Conservation (phyloP, 2,113 vertebrate genomes). For the Forbesichthys papilliferus region DNA sequence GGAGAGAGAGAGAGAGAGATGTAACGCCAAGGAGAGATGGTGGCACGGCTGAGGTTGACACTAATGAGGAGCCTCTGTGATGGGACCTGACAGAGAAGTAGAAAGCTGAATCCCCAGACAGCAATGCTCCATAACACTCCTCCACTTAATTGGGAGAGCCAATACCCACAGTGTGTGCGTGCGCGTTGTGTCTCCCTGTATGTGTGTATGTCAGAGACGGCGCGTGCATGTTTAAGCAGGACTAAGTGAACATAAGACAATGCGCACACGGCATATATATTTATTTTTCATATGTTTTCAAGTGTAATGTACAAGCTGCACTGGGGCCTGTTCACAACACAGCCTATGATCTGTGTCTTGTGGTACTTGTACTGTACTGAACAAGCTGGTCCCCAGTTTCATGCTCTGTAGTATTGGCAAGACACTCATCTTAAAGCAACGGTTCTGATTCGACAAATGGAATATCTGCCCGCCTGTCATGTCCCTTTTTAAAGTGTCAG, state of each 20-base stretch:
- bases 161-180: slow-evolving; percentile 66
- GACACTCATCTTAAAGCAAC: slow-evolving; percentile 54
- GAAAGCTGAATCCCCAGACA: slow-evolving; percentile 82
- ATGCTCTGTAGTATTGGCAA: slow-evolving; percentile 67
- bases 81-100: slow-evolving; percentile 83
- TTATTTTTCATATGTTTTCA: slow-evolving; percentile 25
- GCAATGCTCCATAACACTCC: slow-evolving; percentile 80
- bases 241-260: slow-evolving; percentile 73
- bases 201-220: slow-evolving; percentile 50
- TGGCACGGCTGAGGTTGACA: slow-evolving; percentile 81
- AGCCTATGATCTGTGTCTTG: slow-evolving; percentile 50
- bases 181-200: slow-evolving; percentile 18
- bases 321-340: slow-evolving; percentile 49
- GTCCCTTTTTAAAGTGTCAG: slow-evolving; percentile 63
- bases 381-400: slow-evolving; percentile 64
- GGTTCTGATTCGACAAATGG: slow-evolving; percentile 67
- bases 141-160: slow-evolving; percentile 80
- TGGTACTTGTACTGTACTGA: slow-evolving; percentile 40
- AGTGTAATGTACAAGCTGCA: slow-evolving; percentile 14
- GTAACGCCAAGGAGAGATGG: slow-evolving; percentile 67
- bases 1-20: slow-evolving; percentile 42
- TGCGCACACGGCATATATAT: slow-evolving; percentile 56
- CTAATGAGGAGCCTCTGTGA: slow-evolving; percentile 84
- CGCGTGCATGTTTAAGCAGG: slow-evolving; percentile 67
- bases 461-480: slow-evolving; percentile 68